Conservation (phyloP, 2,113 vertebrate genomes). For the Leptobrachium leishanense region DNA sequence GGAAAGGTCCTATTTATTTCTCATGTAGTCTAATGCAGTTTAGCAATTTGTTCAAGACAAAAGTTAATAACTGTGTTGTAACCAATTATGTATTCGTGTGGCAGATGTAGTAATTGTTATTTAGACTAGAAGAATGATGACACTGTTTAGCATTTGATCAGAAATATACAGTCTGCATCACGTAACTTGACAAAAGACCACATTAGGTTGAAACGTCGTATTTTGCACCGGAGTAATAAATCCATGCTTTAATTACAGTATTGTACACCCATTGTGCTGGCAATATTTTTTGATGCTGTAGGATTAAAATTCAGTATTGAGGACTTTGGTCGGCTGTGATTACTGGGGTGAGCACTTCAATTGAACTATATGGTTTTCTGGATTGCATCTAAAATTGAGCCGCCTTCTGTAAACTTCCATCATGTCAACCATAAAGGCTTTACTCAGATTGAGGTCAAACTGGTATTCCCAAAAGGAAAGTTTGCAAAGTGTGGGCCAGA, state of each 20-base stretch:
- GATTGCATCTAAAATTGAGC: conserved; percentile 51
- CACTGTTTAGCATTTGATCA: conserved; percentile 75
- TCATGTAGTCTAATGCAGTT: conserved; percentile 74
- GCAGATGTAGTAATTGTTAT: conserved; percentile 75
- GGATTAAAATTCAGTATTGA: too few relatives aligned
- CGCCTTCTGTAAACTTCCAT: conserved; percentile 60
- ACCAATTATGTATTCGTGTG: conserved; percentile 69
- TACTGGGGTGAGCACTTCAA: too few relatives aligned
- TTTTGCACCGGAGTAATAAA: too few relatives aligned
- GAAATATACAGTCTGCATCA: conserved; percentile 64
- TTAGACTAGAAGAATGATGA: conserved; percentile 69
- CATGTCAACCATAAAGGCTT: conserved; percentile 64
- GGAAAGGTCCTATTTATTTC: conserved; percentile 60
- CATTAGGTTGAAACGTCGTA: too few relatives aligned
- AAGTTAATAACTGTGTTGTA: conserved; percentile 63
- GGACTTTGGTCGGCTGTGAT: too few relatives aligned
- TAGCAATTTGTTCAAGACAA: conserved; percentile 76
- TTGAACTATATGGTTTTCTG: too few relatives aligned
- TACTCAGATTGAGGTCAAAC: conserved; percentile 78
- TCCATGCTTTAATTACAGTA: too few relatives aligned
- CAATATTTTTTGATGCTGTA: too few relatives aligned
- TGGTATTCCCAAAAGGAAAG: conserved; percentile 69
- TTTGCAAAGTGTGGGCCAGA: conserved; percentile 66
- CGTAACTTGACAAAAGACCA: too few relatives aligned
- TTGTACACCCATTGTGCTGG: too few relatives aligned